phyloP scores from a whole-genome alignment of 2,797 vertebrate genomes.

The Pangasius sanitwongsei region DNA sequence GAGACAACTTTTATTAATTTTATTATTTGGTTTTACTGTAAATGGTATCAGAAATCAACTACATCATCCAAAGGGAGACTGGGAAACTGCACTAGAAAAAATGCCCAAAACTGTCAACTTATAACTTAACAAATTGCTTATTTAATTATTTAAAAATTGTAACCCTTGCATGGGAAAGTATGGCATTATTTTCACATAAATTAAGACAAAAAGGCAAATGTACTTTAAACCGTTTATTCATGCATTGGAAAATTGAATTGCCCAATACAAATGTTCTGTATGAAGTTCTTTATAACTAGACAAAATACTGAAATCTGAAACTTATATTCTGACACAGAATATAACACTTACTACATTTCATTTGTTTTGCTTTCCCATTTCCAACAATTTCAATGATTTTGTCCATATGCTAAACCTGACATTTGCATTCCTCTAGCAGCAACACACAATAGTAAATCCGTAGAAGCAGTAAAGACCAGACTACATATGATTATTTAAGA shows the following conservation, averaged over 20 bases:
- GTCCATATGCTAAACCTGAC: conserved; percentile 12
- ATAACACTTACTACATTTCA: not conserved
- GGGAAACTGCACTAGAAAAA: not conserved
- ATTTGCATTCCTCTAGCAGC: conserved; percentile 19
- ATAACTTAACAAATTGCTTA: not conserved
- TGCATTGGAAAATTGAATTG: conserved; percentile 17
- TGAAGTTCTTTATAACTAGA: conserved; percentile 12
- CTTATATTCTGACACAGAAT: not conserved
- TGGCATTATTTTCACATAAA: not conserved
- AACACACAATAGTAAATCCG: not conserved
- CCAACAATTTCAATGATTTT: not conserved
- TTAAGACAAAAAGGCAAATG: conserved; percentile 24
- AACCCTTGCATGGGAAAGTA: not conserved
- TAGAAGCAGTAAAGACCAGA: conserved; percentile 8
- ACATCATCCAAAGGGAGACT: not conserved
- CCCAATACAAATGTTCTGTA: conserved; percentile 9
- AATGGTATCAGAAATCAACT: not conserved
- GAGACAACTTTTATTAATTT: not conserved
- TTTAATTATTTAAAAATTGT: not conserved
- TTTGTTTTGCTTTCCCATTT: conserved; percentile 3
- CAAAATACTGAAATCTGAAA: conserved; percentile 5
- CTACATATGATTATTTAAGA: conserved; percentile 69
- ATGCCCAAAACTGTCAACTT: not conserved
- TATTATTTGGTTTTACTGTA: not conserved
- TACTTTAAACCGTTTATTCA: conserved; percentile 40